These are phyloP conservation scores for Setipinna tenuifilis DNA, from an alignment of 2,797 vertebrate genomes.

Conservation along the genomic window DNA sequence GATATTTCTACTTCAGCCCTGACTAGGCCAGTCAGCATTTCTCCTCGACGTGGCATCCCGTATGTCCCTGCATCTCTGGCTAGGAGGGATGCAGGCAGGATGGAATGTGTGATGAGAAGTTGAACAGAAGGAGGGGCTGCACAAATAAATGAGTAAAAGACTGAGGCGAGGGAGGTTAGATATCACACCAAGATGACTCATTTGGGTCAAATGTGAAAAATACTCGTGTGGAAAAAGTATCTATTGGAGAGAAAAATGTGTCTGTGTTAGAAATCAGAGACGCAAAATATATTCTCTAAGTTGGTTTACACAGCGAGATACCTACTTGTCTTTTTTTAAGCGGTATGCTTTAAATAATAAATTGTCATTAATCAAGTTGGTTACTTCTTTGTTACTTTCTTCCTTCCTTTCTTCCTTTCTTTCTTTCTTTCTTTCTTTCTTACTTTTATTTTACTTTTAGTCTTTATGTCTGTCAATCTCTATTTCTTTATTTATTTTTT, in stretches of 20 bases:
- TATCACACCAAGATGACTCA: slow-evolving; percentile 19
- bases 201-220: slow-evolving; percentile 6
- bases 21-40: slow-evolving; percentile 3
- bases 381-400: neutral
- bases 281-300: neutral
- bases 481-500: neutral
- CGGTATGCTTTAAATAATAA: neutral
- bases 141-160: slow-evolving; percentile 2
- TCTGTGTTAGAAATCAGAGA: neutral
- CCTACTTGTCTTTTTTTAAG: neutral
- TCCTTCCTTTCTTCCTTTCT: too few relatives aligned
- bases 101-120: slow-evolving; percentile 1
- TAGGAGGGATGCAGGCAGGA: neutral
- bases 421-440: too few relatives aligned
- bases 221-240: neutral
- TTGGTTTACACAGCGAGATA: neutral
- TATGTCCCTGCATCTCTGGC: neutral
- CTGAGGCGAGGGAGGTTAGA: slow-evolving; percentile 2
- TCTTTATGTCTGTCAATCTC: neutral
- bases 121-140: neutral
- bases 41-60: neutral
- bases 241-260: neutral
- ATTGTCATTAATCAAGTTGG: neutral
- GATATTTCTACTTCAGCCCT: neutral
- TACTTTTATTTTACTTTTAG: too few relatives aligned